Base-by-base conservation (phyloP, 1,140 invertebrate species). In the Pentalonia nigronervosa region DNA sequence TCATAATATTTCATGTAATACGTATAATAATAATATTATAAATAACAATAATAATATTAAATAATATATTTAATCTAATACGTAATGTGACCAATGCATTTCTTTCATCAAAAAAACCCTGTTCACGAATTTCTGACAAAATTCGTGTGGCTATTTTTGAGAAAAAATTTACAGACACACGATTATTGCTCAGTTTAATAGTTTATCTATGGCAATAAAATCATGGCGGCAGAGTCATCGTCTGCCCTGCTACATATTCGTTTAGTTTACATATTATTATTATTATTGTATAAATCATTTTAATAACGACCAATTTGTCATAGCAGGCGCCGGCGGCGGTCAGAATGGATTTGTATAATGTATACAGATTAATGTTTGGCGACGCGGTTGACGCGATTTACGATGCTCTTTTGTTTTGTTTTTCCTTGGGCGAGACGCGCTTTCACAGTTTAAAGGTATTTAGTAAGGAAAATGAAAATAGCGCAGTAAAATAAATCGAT, bases 301-400 rank as follows among this genome's bases (percentile, higher is more conserved):
- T n/a, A n/a, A 67, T 67, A 67, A 67, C 60, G 30, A 4, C 60
- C 60, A 30, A 67, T 67, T 67, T 67, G 60, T 67, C 60, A 11
- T 67, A 67, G 30, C 25, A n/a, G 60, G 30, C 60, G 30, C 60
- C 30, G 60, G 11, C 11, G 30, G 30, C 30, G 60, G 60, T 76
- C n/a, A 76, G n/a, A 76, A 76, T n/a, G 60, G 60, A 76, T 76
- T n/a, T 76, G 30, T 76, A n/a, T 76, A 76, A 76, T 34, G 60
- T 76, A 76, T 76, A 76, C 30, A 11, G 30, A n/a, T 76, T 76
- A 20, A 76, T 76, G 60, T 76, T 76, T 76, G 30, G 60, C 14
- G n/a, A 0, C 30, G 0, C 4, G 60, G 60, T 76, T 6, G 60
- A 76, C n/a, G n/a, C n/a, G 60, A 76, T 76, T 76, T 76, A 76